Percentiles rank a stretch among this genome's conserved stretches.
Evolutionary conservation across 2,888 invertebrate genomes (phyloP).

Genomic region (Polydesmus complanatus): DNA sequence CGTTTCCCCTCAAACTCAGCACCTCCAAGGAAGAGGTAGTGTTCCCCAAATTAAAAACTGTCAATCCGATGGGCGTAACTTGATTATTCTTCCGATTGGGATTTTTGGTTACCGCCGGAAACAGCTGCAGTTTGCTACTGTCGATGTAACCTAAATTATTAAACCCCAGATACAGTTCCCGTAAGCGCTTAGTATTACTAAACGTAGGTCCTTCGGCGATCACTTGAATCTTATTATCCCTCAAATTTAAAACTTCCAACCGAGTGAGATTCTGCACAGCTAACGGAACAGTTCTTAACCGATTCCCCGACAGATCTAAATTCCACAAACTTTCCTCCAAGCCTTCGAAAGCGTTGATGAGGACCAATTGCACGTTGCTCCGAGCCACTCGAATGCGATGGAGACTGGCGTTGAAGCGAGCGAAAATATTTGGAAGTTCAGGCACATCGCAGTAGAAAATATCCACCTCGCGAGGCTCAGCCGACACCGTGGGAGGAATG

Average conservation of each 20-base stretch:
- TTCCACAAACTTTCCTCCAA: constrained; percentile 14
- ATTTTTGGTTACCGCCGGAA: neutral
- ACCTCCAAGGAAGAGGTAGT: constrained; percentile 16
- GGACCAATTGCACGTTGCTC: constrained; percentile 15
- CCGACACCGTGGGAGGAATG: neutral
- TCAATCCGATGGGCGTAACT: constrained; percentile 14
- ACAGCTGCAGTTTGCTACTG: constrained; percentile 6
- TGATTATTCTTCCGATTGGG: neutral
- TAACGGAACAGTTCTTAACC: constrained; percentile 11
- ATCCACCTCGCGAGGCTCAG: constrained; percentile 12
- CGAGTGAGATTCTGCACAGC: constrained; percentile 18
- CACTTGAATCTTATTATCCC: constrained; percentile 18
- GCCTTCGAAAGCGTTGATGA: constrained; percentile 18
- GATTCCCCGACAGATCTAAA: constrained; percentile 19
- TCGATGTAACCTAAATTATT: constrained; percentile 17
- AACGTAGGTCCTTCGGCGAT: constrained; percentile 17
- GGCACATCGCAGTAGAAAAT: constrained; percentile 15
- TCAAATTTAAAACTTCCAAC: constrained; percentile 16
- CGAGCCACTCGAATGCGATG: constrained; percentile 16
- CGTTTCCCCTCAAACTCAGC: constrained; percentile 18
- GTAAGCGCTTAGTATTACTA: constrained; percentile 13
- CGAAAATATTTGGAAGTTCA: constrained; percentile 16
- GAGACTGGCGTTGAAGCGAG: constrained; percentile 9
- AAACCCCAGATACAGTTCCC: constrained; percentile 19
- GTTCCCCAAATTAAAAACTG: constrained; percentile 18